phyloP scores from a whole-genome alignment of 2,113 vertebrate genomes.

The Paraplagusia blochii region DNA sequence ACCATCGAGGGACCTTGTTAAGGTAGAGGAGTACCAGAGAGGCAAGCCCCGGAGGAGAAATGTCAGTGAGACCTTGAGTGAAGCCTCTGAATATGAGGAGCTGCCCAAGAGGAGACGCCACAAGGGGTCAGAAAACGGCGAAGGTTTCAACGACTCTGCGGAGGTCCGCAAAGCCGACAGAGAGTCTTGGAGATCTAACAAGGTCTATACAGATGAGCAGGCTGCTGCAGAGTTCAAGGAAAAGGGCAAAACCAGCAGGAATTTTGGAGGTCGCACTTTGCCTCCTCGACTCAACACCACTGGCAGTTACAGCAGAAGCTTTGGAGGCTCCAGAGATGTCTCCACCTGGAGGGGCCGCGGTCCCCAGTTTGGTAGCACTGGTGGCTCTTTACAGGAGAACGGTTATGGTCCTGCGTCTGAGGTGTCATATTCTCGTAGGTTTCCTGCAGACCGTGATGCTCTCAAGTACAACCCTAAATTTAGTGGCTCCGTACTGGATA shows the following conservation, averaged over 20 bases:
- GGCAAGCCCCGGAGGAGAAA: conserved; percentile 88
- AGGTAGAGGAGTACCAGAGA: conserved; percentile 83
- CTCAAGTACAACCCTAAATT: conserved; percentile 82
- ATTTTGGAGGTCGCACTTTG: conserved; percentile 85
- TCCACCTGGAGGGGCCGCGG: conserved; percentile 84
- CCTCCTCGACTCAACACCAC: conserved; percentile 88
- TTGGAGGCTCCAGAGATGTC: conserved; percentile 79
- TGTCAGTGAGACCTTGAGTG: conserved; percentile 92
- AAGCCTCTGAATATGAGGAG: conserved; percentile 95
- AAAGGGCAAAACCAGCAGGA: conserved; percentile 74
- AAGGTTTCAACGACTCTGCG: conserved; percentile 74
- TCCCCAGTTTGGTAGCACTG: conserved; percentile 55
- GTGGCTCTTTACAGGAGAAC: conserved; percentile 81
- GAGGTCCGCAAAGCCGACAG: conserved; percentile 80
- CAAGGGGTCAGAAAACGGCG: conserved; percentile 82
- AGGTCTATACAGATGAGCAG: conserved; percentile 86
- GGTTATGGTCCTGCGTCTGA: conserved; percentile 74
- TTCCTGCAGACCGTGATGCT: conserved; percentile 77
- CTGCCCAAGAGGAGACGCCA: conserved; percentile 91
- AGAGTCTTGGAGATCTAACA: conserved; percentile 94
- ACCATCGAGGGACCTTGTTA: conserved; percentile 78
- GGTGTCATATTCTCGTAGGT: conserved; percentile 72
- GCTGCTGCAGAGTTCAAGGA: conserved; percentile 73
- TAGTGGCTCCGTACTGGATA: conserved; percentile 74
- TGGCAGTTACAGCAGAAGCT: conserved; percentile 79